A percentile compares a stretch with the other conserved stretches of the same genome.
phyloP scores from a whole-genome alignment of 2,888 invertebrate genomes.

The Cephus sareptanus region DNA sequence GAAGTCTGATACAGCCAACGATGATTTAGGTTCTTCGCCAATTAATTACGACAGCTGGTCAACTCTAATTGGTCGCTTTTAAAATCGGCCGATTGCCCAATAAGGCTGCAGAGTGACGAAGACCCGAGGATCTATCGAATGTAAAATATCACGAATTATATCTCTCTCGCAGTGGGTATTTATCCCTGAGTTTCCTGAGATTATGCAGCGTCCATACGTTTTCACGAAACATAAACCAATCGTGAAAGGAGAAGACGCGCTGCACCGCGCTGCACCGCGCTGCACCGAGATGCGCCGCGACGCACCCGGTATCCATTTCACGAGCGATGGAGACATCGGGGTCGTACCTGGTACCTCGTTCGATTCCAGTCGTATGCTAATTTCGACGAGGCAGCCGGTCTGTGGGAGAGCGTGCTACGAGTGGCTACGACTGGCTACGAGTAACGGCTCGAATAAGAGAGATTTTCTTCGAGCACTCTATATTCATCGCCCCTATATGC shows the following conservation, averaged over 20 bases:
- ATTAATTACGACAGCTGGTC: slow-evolving; percentile 58
- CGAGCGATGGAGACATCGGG: slow-evolving; percentile 62
- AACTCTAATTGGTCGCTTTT: slow-evolving; percentile 58
- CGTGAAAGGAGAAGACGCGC: slow-evolving; percentile 50
- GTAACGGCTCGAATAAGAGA: background rate
- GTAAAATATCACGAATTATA: background rate
- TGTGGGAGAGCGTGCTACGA: slow-evolving; percentile 30
- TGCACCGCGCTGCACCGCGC: slow-evolving; percentile 6
- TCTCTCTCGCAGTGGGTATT: background rate
- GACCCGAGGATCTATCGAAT: slow-evolving; percentile 22
- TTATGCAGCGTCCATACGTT: slow-evolving; percentile 39
- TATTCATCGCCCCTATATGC: too few species aligned
- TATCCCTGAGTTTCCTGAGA: background rate
- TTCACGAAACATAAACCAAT: slow-evolving; percentile 58
- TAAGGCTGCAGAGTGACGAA: slow-evolving; percentile 45
- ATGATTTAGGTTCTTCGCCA: slow-evolving; percentile 59
- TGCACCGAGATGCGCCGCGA: slow-evolving; percentile 39
- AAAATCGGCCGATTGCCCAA: slow-evolving; percentile 39
- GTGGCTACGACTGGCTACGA: background rate
- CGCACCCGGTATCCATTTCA: slow-evolving; percentile 59
- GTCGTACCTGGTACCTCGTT: slow-evolving; percentile 40
- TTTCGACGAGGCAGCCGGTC: slow-evolving; percentile 38
- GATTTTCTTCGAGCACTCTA: background rate
- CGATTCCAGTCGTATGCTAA: slow-evolving; percentile 56
- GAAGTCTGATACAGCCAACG: background rate